phyloP scores from a whole-genome alignment of 37 sponge, comb jelly and placozoan species.

The Eunapius fragilis region DNA sequence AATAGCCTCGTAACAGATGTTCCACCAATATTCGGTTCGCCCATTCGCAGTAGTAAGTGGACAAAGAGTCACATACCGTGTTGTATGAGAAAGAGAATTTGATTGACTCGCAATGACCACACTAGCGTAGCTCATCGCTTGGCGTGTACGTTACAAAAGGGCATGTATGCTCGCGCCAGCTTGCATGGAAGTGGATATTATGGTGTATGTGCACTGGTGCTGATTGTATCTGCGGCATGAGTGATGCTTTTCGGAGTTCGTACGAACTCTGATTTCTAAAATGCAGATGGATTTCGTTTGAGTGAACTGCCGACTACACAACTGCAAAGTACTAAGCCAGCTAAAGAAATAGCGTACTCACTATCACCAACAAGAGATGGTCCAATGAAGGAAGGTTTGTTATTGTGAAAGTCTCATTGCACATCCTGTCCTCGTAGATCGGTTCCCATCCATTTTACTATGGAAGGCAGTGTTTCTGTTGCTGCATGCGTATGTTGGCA shows the following conservation, averaged over 20 bases:
- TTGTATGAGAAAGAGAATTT: no score
- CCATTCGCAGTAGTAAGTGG: background rate
- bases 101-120: no score
- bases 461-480: no score
- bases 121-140: background rate
- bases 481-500: no score
- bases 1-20: background rate
- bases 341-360: background rate
- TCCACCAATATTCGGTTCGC: background rate
- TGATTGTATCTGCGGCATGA: no score
- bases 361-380: background rate
- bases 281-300: background rate
- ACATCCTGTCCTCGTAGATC: no score
- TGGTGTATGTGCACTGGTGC: no score
- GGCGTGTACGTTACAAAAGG: no score
- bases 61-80: background rate
- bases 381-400: background rate
- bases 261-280: no score
- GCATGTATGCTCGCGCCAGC: background rate
- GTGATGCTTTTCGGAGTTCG: no score
- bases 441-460: background rate
- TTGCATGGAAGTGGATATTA: background rate
- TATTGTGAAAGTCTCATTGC: background rate
- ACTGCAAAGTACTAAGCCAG: background rate
- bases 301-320: background rate